phyloP scores from a whole-genome alignment of 2,113 vertebrate species.

The Limnothrissa miodon region DNA sequence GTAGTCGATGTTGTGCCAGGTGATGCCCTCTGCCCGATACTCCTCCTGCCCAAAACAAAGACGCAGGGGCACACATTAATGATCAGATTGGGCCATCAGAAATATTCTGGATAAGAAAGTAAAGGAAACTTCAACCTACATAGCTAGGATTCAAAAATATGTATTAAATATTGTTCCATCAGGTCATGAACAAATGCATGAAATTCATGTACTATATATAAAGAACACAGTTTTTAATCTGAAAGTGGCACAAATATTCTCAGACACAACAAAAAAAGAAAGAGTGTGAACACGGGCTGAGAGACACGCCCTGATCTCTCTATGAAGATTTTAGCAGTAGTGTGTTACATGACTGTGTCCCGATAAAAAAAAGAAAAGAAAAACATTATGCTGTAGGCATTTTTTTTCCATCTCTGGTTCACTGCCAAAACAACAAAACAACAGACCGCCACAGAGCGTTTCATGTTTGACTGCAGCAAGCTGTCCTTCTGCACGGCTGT shows the following conservation, averaged over 20 bases:
- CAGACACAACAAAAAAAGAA: neutral
- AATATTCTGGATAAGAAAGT: neutral
- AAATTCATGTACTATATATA: neutral
- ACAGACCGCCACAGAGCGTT: constrained; percentile 43
- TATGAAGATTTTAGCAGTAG: neutral
- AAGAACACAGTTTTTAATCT: neutral
- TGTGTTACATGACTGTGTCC: neutral
- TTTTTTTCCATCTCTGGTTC: constrained; percentile 39
- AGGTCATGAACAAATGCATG: neutral
- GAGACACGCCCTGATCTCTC: neutral
- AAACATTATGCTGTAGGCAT: constrained; percentile 21
- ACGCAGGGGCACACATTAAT: constrained; percentile 15
- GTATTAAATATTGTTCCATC: neutral
- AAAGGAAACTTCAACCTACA: neutral
- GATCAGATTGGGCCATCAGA: neutral
- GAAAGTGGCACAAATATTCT: neutral
- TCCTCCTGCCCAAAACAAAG: constrained; percentile 78
- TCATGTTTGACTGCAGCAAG: constrained; percentile 42
- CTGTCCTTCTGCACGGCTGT: constrained; percentile 9
- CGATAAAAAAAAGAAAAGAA: neutral
- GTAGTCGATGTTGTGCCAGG: constrained; percentile 96
- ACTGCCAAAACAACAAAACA: constrained; percentile 50
- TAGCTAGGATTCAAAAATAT: neutral
- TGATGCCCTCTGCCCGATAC: constrained; percentile 91
- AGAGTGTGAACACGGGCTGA: neutral